Evolutionary conservation across 1,140 invertebrate species (phyloP), one percentile per base, ranked within the genome.

Genomic region (Popillia japonica): DNA sequence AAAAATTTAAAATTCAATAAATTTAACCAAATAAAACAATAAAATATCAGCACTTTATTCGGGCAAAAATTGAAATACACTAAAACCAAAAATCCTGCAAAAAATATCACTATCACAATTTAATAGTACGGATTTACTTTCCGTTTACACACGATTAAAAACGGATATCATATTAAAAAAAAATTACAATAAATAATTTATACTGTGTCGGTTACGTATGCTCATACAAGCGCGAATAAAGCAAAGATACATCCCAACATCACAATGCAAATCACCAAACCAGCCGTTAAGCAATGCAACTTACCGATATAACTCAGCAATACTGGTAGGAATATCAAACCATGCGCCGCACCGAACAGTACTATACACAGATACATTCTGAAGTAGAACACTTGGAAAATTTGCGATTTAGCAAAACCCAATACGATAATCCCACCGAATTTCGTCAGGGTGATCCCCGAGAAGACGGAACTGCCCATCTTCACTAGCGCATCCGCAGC

Each of bases 321-420:
- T 44, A 99, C 97, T 59, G 98, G 98, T 81, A 99, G 89, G 89
- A 99, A 98, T 82, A 99, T 93, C 68, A 99, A 91, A 34, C 98
- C 98, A 88, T 99, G 98, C 4, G 95, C 91, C n/a, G 97, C 97
- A 48, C 98, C 98, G 86, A 98, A 95, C 59, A 99, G 81, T 41
- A 99, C 97, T 83, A 99, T 99, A 73, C 96, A 95, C 83, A 99
- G 88, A 87, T 99, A 99, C 98, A 99, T 99, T 81, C 97, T 92
- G 89, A 99, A 99, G 90, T 99, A 99, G 87, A 98, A 99, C 83
- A 99, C 95, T 90, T 94, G 75, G 88, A 99, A 99, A 73, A 99
- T 96, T 90, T 99, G 97, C 80, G 96, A 98, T 85, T 98, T 97
- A 0, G 98, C 96, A 87, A 99, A 99, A 7, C 93, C 96, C 72